Base-by-base conservation (phyloP, 2,888 invertebrate genomes). In the Spodoptera picta region DNA sequence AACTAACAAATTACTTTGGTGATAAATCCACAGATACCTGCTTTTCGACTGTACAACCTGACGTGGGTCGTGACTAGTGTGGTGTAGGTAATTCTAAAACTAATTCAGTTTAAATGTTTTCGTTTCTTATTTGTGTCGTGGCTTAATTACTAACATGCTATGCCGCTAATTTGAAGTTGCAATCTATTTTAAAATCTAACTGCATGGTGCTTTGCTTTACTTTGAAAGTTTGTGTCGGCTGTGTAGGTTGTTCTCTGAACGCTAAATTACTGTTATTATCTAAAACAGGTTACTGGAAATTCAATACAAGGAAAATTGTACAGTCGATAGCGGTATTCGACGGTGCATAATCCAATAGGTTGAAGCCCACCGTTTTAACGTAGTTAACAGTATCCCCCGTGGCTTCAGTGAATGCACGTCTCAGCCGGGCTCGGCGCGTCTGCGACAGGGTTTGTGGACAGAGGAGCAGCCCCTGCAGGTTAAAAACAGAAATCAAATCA, bases 381-480 rank as follows among this genome's bases (percentile, higher is more conserved):
- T 97, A 97, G 96, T 96, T 96, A 95, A 97, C 96, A 87, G 97
- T 97, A 95, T 98, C 97, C 92, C 97, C 96, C 91, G 97, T 97
- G 86, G 97, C 97, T 95, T 98, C 97, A 91, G 98, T 98, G 95
- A 97, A 97, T 89, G 98, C 98, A 90, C 98, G 96, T 93, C 98
- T 96, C 94, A 98, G 96, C 88, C 97, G 96, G 90, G 97, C 96
- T 87, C 98, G 96, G 89, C 98, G 97, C 89, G 97, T 97, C 96
- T 98, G 97, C 95, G 98, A 97, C 96, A 98, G 96, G 92, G 97
- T 97, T 95, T 97, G 97, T 89, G 98, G 97, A 95, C 97, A 97
- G 95, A 98, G 97, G 93, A 98, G 97, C 95, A 97, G 96, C 90
- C 97, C 97, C 96, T 97, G 97, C 86, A 89, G 92, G 89, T 90